Base-by-base conservation (phyloP, 2,888 invertebrate species). In the Alloscopus bannaensis region DNA sequence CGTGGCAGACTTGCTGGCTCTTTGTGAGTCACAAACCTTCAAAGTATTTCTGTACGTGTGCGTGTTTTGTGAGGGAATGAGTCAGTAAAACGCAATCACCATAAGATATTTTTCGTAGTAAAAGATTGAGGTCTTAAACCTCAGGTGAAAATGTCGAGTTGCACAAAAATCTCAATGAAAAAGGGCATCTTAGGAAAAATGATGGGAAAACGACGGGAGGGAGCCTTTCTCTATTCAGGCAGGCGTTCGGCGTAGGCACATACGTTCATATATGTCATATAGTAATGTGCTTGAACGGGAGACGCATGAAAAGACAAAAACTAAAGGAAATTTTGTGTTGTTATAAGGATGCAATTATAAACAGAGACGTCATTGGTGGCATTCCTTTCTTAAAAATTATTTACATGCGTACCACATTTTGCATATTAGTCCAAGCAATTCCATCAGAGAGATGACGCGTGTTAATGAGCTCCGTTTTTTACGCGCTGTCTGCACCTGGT, bases 101-200 rank as follows among this genome's bases (percentile, higher is more conserved):
- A n/a, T n/a, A n/a, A n/a, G n/a, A n/a, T n/a, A n/a, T n/a, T 59
- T 59, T 59, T 59, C 59, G 36, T 59, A 16, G 22, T 62, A 13
- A 40, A 62, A 62, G 47, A 64, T 64, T 64, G 64, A 64, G 64
- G 64, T 64, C 64, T 64, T 64, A 64, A 42, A 45, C 64, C 64
- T 45, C 72, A 72, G 72, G 73, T 73, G 73, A 73, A 65, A 57
- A 69, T 29, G 2, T 42, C 42, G 29, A 36, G 36, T 36, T 13
- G 13, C 36, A 36, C 13, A 36, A 36, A 36, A 36, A 36, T 8
- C 13, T 45, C 26, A n/a, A 68, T n/a, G n/a, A 55, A 52, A 68
- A 40, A 55, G 55, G 29, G 29, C 29, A 55, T 31, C 22, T 20
- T 22, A 20, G 42, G 13, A 36, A 36, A 13, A 13, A 36, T 13